Base-by-base conservation (phyloP, 2,113 vertebrate genomes). In the Engystomops pustulosus region DNA sequence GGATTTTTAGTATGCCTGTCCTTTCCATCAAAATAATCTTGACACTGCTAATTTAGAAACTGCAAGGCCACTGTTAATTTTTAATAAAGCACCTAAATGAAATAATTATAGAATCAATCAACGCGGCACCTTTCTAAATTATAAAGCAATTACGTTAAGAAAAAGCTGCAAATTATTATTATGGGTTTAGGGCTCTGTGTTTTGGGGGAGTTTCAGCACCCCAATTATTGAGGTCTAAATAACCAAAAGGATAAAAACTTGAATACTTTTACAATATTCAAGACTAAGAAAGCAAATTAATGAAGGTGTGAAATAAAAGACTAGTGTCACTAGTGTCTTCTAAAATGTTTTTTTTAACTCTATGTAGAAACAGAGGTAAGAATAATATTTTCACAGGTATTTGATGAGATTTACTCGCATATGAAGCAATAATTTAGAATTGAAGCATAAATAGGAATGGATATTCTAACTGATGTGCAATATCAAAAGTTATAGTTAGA, bases 61-160 rank as follows among this genome's bases (percentile, higher is more conserved):
- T 94, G 92, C 91, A 92, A 94, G 91, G 85, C 88, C 86, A 89
- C 86, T 91, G 92, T 95, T 92, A 94, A 94, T 94, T 93, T 94
- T 95, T 94, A 93, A 94, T 94, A 93, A 88, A 91, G 90, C 89
- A 90, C 89, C 90, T 90, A 92, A 94, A 91, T 92, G 90, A 94
- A 94, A 94, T 93, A 93, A 94, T 93, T 94, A 94, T 72, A 90
- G 87, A 92, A 94, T 94, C 93, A 92, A 94, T 95, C 93, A 94
- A 90, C 82, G 88, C 91, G 90, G 90, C 91, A 92, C 91, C 90
- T 90, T 90, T 88, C 88, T 89, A 93, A 94, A 93, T 93, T 89
- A 91, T 79, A 90, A 87, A 80, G 87, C 90, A 91, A 91, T 51
- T 87, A 90, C 86, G 91, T 90, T 53, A 70, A n/a, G 34, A 93